Conservation (phyloP, 1,140 invertebrate species). For the Magallana ariakensis region DNA sequence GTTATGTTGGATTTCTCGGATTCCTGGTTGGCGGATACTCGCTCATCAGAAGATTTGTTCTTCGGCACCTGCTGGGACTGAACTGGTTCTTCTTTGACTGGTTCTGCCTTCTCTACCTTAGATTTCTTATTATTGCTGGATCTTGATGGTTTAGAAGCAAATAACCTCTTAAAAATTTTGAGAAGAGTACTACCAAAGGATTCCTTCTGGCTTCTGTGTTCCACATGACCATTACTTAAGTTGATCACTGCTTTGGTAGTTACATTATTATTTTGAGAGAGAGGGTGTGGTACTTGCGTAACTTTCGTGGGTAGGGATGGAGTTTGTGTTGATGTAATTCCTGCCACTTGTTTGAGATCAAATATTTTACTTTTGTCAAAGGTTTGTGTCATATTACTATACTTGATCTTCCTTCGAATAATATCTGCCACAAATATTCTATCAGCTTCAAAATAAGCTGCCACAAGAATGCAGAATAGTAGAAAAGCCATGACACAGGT, state of each 20-base stretch:
- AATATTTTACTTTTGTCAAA: constrained; percentile 78
- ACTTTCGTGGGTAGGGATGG: background rate
- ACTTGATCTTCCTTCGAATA: constrained; percentile 70
- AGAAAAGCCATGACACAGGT: constrained; percentile 84
- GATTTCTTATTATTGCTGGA: constrained; percentile 42
- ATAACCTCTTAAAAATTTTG: constrained; percentile 61
- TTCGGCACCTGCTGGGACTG: constrained; percentile 48
- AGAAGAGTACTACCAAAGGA: constrained; percentile 62
- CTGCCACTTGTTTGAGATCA: constrained; percentile 76
- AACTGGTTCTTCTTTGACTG: constrained; percentile 27
- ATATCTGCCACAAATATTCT: constrained; percentile 83
- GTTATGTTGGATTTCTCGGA: constrained; percentile 65
- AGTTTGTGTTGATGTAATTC: constrained; percentile 49
- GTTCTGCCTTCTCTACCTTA: constrained; percentile 53
- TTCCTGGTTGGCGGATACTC: constrained; percentile 43
- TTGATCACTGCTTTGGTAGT: constrained; percentile 54
- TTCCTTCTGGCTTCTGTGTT: constrained; percentile 58
- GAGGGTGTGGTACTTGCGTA: constrained; percentile 13
- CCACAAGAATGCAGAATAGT: constrained; percentile 85
- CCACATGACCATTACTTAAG: constrained; percentile 69
- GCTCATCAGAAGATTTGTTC: constrained; percentile 52
- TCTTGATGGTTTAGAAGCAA: constrained; percentile 52
- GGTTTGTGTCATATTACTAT: constrained; percentile 65
- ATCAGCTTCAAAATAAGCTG: constrained; percentile 88
- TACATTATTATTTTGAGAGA: constrained; percentile 47